Percentiles rank a stretch among this genome's conserved stretches.
phyloP scores from a whole-genome alignment of 2,888 invertebrate species.

The Mayetiola destructor region DNA sequence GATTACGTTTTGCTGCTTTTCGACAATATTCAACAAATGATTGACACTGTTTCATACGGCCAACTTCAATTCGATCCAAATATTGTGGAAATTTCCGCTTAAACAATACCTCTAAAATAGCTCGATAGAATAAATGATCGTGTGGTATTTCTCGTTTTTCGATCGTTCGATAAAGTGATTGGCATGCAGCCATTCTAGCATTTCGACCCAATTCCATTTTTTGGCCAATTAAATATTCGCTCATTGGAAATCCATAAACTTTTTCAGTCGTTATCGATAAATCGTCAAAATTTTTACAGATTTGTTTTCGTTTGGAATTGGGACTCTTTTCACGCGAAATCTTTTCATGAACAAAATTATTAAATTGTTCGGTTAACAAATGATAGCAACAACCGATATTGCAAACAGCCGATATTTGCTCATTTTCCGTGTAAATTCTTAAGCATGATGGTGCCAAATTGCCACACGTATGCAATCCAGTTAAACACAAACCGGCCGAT shows the following conservation, averaged over 20 bases:
- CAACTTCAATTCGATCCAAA: slow-evolving; percentile 40
- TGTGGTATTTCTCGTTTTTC: slow-evolving; percentile 42
- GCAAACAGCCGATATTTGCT: slow-evolving; percentile 45
- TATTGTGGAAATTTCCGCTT: slow-evolving; percentile 32
- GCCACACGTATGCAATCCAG: slow-evolving; percentile 82
- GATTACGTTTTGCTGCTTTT: slow-evolving; percentile 48
- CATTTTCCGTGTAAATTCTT: slow-evolving; percentile 46
- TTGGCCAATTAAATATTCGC: slow-evolving; percentile 40
- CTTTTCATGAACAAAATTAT: background rate
- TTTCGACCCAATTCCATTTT: slow-evolving; percentile 49
- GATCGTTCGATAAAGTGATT: slow-evolving; percentile 59
- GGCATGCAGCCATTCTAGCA: slow-evolving; percentile 73
- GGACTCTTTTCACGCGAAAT: background rate
- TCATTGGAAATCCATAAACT: slow-evolving; percentile 51
- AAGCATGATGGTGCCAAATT: slow-evolving; percentile 60
- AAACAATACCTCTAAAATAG: slow-evolving; percentile 54
- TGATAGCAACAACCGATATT: slow-evolving; percentile 88
- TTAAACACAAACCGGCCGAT: slow-evolving; percentile 27
- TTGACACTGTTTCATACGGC: slow-evolving; percentile 45
- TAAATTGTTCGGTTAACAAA: slow-evolving; percentile 47
- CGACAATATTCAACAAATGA: slow-evolving; percentile 55
- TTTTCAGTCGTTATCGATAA: slow-evolving; percentile 29
- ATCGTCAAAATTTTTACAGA: slow-evolving; percentile 18
- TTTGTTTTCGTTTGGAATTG: background rate
- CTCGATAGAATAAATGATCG: slow-evolving; percentile 57